Conservation (phyloP, 2,113 vertebrate species). For the Taurulus bubalis region DNA sequence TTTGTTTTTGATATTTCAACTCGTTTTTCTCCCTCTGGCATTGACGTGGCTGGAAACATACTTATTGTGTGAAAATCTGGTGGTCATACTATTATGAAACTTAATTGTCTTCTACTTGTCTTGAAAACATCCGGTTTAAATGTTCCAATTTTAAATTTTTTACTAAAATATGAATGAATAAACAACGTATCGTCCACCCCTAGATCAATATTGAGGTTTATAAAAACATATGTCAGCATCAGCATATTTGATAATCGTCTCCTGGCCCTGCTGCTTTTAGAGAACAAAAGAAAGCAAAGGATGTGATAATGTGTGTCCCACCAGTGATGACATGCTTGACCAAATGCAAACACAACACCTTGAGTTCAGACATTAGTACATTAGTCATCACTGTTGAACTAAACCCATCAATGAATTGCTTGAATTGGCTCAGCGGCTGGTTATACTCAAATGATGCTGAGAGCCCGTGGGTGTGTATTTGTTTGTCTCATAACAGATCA, state of each 20-base stretch:
- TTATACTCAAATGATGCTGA: constrained; percentile 57
- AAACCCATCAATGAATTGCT: constrained; percentile 19
- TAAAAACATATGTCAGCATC: neutral
- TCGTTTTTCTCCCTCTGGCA: neutral
- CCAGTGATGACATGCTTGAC: constrained; percentile 3
- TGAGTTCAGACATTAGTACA: constrained; percentile 5
- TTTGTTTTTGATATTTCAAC: neutral
- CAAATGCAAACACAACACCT: neutral
- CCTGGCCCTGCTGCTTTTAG: neutral
- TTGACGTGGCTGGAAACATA: neutral
- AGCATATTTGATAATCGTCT: neutral
- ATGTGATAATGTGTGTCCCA: neutral
- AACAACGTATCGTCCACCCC: neutral
- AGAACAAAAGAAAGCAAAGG: neutral
- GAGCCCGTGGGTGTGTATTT: constrained; percentile 74
- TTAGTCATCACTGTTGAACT: constrained; percentile 18
- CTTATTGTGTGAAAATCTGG: neutral
- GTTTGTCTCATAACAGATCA: constrained; percentile 68
- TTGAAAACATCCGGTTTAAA: neutral
- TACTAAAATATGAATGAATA: neutral
- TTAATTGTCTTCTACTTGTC: neutral
- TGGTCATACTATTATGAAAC: neutral
- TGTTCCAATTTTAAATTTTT: neutral
- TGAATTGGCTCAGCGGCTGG: constrained; percentile 27
- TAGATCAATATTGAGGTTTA: neutral